Percentiles rank a stretch among this genome's conserved stretches.
phyloP scores from a whole-genome alignment of 2,113 vertebrate genomes.

The Pachycephala philippinensis region DNA sequence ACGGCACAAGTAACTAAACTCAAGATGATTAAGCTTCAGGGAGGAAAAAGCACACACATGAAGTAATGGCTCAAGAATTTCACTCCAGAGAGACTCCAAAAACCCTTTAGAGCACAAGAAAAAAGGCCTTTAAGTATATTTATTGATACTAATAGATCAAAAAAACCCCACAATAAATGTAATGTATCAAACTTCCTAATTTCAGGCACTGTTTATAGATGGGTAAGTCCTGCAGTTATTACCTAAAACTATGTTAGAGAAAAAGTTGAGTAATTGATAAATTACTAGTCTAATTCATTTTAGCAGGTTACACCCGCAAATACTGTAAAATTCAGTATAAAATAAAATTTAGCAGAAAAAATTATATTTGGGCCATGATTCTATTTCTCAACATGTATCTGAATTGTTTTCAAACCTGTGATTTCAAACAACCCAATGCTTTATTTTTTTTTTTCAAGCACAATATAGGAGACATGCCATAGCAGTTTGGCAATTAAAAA shows the following conservation, averaged over 20 bases:
- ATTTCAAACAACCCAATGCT: not conserved
- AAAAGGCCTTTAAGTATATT: not conserved
- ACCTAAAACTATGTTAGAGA: not conserved
- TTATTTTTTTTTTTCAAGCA: not conserved
- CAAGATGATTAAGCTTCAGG: not conserved
- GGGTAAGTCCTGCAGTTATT: not conserved
- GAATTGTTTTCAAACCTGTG: not conserved
- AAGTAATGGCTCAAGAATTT: constrained; percentile 25
- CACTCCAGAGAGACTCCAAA: not conserved
- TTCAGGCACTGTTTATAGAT: not conserved
- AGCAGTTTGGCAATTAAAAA: not conserved
- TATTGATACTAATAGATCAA: not conserved
- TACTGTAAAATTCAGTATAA: not conserved
- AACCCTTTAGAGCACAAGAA: not conserved
- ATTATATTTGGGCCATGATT: not conserved
- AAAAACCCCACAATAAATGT: not conserved
- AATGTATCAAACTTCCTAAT: not conserved
- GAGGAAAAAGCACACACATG: not conserved
- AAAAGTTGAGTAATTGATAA: not conserved
- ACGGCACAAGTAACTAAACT: not conserved
- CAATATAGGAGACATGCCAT: not conserved
- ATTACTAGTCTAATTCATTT: not conserved
- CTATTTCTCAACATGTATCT: not conserved
- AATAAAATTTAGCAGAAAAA: not conserved
- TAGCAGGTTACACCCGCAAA: not conserved